A percentile compares a stretch with the other conserved stretches of the same genome.
phyloP scores from a whole-genome alignment of 2,797 vertebrate species.

The Potorous gilbertii region DNA sequence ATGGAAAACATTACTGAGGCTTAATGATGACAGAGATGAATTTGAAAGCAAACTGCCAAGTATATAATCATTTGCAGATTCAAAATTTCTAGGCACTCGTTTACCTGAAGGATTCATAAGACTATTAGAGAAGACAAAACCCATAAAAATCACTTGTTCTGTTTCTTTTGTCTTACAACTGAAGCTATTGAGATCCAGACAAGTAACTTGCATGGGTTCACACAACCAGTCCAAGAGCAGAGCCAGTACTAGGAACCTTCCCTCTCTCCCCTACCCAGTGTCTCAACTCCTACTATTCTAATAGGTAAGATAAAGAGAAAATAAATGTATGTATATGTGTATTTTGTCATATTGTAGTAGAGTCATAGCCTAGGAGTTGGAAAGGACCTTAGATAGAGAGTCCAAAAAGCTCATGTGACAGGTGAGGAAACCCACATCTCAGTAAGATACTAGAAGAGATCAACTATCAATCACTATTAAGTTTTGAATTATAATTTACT shows the following conservation, averaged over 20 bases:
- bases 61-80: not conserved
- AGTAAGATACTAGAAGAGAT: not conserved
- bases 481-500: not conserved
- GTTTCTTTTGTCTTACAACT: not conserved
- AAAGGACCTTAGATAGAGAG: not conserved
- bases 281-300: not conserved
- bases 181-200: not conserved
- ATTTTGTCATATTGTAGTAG: not conserved
- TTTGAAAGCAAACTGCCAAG: not conserved
- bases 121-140: not conserved
- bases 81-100: not conserved
- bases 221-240: not conserved
- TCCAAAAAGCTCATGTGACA: not conserved
- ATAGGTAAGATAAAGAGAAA: not conserved
- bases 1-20: conserved; percentile 28
- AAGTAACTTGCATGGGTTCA: not conserved
- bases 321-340: not conserved
- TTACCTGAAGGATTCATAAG: not conserved
- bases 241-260: not conserved
- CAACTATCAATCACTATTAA: not conserved
- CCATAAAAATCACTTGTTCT: not conserved
- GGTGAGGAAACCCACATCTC: not conserved
- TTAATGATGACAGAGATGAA: conserved; percentile 15
- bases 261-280: not conserved
- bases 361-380: not conserved